Evolutionary conservation across 2,797 vertebrate genomes (phyloP), one percentile per base, ranked within the genome.

Genomic region (Gallinago nigripennis): DNA sequence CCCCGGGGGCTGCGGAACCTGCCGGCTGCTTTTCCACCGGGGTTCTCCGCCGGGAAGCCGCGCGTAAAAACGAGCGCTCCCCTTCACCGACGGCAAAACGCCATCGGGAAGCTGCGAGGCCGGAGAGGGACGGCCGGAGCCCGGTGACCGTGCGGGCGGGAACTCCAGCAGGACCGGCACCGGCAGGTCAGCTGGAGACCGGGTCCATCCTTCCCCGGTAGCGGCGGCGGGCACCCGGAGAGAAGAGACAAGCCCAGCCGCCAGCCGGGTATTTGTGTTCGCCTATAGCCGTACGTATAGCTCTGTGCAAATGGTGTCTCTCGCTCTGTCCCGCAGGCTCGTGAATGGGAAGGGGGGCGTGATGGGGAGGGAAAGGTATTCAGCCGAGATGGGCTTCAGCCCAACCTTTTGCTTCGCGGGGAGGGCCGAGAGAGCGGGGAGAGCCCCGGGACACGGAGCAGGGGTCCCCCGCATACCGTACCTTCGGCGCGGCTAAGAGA

Each of bases 31-130:
- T 50, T 61, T 41, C 39, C 7, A 2, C n/a, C 11, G 9, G 17
- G n/a, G 3, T 3, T 63, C 10, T 24, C 16, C 2, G 11, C 7
- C 2, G 41, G 43, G 56, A 11, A 70, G 14, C n/a, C 0, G 37
- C 11, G 12, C 10, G 19, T 56, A n/a, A 82, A 65, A 48, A 1
- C 7, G 12, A 13, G 41, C 6, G 9, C 35, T 48, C 23, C 4
- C 3, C 16, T 90, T 33, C 65, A 28, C 24, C 41, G 35, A 39
- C 4, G 25, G 65, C 50, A 33, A 53, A 37, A 20, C 4, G 19
- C 33, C 15, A 27, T 8, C 31, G 33, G 53, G 39, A 61, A 63
- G 20, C 60, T 33, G 66, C 16, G 53, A 16, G 41, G 12, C 27
- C 16, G 31, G 37, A 70, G 66, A 4, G 5, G 50, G 35, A n/a